These are phyloP conservation scores for Sycobia sp. DNA, from an alignment of 1,140 invertebrate species.

Conservation along the genomic window DNA sequence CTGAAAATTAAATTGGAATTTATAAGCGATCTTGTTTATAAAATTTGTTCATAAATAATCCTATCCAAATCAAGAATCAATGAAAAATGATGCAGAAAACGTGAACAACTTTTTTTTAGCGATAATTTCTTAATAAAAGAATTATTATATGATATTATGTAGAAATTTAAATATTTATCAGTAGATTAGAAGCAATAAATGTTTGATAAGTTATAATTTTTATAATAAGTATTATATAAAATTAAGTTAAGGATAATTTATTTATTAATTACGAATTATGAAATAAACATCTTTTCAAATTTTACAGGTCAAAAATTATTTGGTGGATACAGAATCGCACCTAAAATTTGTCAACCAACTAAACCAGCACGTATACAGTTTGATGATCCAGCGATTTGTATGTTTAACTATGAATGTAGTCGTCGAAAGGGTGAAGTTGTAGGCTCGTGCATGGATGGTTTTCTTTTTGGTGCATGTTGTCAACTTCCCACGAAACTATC, in stretches of 20 bases:
- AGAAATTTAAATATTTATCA: too few species aligned
- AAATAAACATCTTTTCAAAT: slow-evolving; percentile 26
- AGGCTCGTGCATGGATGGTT: slow-evolving; percentile 88
- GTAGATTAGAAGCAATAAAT: not conserved
- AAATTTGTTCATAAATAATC: too few species aligned
- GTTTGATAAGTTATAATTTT: not conserved
- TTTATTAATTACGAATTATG: not conserved
- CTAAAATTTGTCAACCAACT: slow-evolving; percentile 72
- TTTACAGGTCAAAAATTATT: slow-evolving; percentile 78
- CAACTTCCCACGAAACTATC: slow-evolving; percentile 63
- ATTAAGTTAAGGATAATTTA: not conserved
- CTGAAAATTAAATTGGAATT: too few species aligned
- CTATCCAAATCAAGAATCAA: too few species aligned
- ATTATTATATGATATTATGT: too few species aligned
- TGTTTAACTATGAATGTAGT: slow-evolving; percentile 92
- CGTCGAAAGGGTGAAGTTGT: slow-evolving; percentile 81
- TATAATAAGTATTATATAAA: not conserved
- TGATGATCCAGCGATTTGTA: slow-evolving; percentile 78
- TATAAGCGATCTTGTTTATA: too few species aligned
- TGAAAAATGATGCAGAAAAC: too few species aligned
- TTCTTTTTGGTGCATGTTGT: slow-evolving; percentile 90
- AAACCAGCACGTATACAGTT: slow-evolving; percentile 55
- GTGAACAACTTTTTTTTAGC: too few species aligned
- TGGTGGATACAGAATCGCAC: slow-evolving; percentile 83
- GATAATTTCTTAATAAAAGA: too few species aligned